Base-by-base conservation (phyloP, 2,113 vertebrate genomes). In the Cardinalis cardinalis region DNA sequence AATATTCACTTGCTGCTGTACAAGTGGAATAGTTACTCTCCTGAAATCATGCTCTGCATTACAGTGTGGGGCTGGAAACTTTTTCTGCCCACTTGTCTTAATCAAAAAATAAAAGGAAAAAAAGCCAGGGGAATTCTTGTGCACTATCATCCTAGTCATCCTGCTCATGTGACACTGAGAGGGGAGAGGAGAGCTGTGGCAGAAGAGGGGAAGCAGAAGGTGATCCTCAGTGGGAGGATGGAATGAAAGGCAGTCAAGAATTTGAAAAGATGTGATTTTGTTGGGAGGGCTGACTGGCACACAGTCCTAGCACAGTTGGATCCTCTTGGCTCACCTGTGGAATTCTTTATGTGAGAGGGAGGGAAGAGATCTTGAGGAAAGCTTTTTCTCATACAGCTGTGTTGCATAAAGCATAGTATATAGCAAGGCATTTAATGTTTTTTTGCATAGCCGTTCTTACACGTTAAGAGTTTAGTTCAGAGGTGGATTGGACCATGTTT, bases 241-340 rank as follows among this genome's bases (percentile, higher is more conserved):
- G 89, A 88, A 88, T 92, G 72, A 83, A 91, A 77, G 48, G 36
- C 78, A 66, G 74, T 90, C 29, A 75, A 59, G 64, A 60, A 14
- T 43, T 59, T 92, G 68, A 86, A 95, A 94, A 96, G 89, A 68
- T 69, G 46, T 25, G 66, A 40, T 74, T 82, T 92, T 75, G 25
- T 77, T 12, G 6, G 24, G 59, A 85, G 49, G 46, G 21, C 78
- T 85, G 83, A 69, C 81, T 89, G 66, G 89, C 83, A 91, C 64
- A 44, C 43, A 43, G 46, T 76, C 9, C 1, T 60, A 89, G 60
- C 66, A 36, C 78, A 63, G 84, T 44, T 82, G 74, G 87, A 89
- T 93, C 76, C 29, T 86, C 40, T 88, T 93, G 90, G 72, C 75
- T 92, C 82, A 88, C 92, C 91, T 95, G 77, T 56, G 84, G 74